Conservation (phyloP, 1,140 invertebrate genomes). For the Orussus abietinus region DNA sequence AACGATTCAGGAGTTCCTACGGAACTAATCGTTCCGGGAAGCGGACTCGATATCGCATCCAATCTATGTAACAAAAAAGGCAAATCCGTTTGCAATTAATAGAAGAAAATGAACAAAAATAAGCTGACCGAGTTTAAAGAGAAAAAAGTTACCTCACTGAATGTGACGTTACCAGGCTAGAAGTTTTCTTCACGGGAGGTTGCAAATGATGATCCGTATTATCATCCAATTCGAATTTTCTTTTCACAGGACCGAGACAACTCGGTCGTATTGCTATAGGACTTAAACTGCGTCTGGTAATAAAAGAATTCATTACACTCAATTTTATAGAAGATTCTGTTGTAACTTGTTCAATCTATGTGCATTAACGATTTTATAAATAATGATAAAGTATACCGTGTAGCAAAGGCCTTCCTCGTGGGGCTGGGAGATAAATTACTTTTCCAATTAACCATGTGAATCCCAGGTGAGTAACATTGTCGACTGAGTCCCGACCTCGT, state of each 20-base stretch:
- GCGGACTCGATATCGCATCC: conserved; percentile 54
- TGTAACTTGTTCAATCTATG: background rate
- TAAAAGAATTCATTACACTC: conserved; percentile 8
- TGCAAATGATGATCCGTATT: conserved; percentile 48
- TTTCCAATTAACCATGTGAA: conserved; percentile 57
- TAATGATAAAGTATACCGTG: conserved; percentile 45
- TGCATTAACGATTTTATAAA: conserved; percentile 12
- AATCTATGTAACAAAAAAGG: too few relatives aligned
- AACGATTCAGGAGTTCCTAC: conserved; percentile 60
- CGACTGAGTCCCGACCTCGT: conserved; percentile 56
- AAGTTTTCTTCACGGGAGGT: conserved; percentile 57
- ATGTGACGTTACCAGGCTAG: conserved; percentile 43
- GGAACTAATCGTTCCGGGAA: conserved; percentile 58
- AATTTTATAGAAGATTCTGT: conserved; percentile 1
- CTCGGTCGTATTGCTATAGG: conserved; percentile 73
- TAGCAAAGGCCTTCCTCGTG: conserved; percentile 73
- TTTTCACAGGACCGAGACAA: conserved; percentile 63
- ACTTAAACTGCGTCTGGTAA: conserved; percentile 69
- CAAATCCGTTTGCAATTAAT: background rate
- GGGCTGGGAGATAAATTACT: conserved; percentile 74
- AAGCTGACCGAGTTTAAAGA: background rate
- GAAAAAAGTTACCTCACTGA: conserved; percentile 36
- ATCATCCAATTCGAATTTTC: conserved; percentile 75
- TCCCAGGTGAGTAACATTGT: conserved; percentile 64
- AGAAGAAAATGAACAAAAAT: background rate